Evolutionary conservation across 2,113 vertebrate genomes (phyloP).

Genomic region (Chionis minor): DNA sequence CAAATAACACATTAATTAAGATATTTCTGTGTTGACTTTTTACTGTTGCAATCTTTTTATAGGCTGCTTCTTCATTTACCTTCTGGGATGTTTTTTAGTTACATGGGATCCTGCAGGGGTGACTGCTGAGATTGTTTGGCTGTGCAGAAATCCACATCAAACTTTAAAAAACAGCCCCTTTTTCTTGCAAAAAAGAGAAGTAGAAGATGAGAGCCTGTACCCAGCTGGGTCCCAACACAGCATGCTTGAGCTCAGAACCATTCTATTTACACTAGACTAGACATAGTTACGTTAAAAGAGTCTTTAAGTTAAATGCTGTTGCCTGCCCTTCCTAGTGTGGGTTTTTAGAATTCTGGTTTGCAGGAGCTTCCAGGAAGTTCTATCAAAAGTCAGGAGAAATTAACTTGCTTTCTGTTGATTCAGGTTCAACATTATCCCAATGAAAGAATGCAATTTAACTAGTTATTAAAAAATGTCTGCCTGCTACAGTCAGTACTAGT

Average conservation of each 20-base stretch:
- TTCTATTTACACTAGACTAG: background rate
- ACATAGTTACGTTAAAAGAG: background rate
- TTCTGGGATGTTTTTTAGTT: background rate
- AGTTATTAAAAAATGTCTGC: background rate
- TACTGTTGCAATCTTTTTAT: background rate
- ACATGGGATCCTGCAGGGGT: background rate
- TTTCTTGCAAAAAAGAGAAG: background rate
- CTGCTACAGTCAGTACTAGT: background rate
- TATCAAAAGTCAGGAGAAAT: background rate
- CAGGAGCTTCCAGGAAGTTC: background rate
- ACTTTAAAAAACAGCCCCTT: background rate
- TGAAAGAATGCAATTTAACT: background rate
- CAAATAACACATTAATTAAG: background rate
- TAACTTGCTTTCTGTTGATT: background rate
- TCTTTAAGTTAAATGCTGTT: background rate
- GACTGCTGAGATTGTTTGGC: background rate
- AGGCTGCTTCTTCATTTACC: background rate
- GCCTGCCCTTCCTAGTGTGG: fast-evolving
- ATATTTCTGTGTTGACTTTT: background rate
- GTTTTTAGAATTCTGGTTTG: background rate
- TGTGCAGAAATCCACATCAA: background rate
- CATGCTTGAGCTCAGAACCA: background rate
- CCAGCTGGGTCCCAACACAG: background rate
- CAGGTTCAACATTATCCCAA: background rate
- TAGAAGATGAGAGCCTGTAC: background rate